Percentiles rank a stretch among this genome's conserved stretches.
These are phyloP conservation scores for Hyppa rectilinea DNA, from an alignment of 2,888 invertebrate genomes.

Conservation along the genomic window DNA sequence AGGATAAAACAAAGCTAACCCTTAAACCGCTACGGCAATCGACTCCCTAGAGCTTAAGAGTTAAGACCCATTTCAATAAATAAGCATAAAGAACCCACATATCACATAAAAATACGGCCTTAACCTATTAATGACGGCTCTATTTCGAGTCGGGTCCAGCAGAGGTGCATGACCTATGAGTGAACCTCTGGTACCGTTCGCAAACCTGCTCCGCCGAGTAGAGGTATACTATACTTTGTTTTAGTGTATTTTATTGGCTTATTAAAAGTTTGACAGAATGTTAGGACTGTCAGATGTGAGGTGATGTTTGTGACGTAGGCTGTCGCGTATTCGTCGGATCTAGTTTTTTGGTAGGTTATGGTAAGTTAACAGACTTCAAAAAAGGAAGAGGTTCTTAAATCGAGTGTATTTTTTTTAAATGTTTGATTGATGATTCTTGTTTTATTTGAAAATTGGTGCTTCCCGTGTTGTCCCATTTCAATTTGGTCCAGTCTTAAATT, in stretches of 20 bases:
- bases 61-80: neutral
- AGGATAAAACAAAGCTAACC: neutral
- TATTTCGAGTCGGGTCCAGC: slow-evolving; percentile 63
- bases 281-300: slow-evolving; percentile 2
- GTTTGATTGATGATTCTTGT: too few relatives aligned
- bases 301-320: slow-evolving; percentile 9
- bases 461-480: too few relatives aligned
- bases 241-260: slow-evolving; percentile 50
- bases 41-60: too few relatives aligned
- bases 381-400: too few relatives aligned
- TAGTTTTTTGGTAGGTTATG: neutral
- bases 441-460: too few relatives aligned
- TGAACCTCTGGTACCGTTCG: slow-evolving; percentile 81
- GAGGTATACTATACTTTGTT: slow-evolving; percentile 47
- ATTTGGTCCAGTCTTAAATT: too few relatives aligned
- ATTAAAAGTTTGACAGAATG: slow-evolving; percentile 25
- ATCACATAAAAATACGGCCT: slow-evolving; percentile 25
- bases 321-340: neutral
- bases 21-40: neutral
- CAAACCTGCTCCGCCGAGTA: slow-evolving; percentile 76
- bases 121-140: slow-evolving; percentile 55
- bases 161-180: slow-evolving; percentile 77
- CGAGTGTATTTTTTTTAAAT: too few relatives aligned
- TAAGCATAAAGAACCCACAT: slow-evolving; percentile 36
- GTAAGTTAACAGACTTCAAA: too few relatives aligned